Evolutionary conservation across 2,797 vertebrate species (phyloP), one percentile per base, ranked within the genome.

Genomic region (Channa striata): DNA sequence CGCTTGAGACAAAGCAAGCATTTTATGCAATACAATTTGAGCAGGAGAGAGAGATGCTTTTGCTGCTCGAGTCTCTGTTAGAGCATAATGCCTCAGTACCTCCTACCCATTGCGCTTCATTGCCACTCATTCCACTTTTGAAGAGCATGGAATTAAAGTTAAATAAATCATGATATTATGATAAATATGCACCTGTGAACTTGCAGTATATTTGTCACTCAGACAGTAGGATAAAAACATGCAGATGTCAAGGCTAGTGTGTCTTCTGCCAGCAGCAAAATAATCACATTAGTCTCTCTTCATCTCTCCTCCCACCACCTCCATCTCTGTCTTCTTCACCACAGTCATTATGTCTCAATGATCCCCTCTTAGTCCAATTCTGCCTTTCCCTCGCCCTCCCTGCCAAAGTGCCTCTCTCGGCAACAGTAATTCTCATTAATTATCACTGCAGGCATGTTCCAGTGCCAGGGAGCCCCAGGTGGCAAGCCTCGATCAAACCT

Each of bases 351-450:
- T 36, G 63, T 87, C 84, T 84, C 82, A 87, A 68, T 83, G 72
- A 82, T 81, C 58, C 77, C 44, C 74, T 68, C 78, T 70, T 63
- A 65, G 57, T 71, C 69, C 60, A 59, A 44, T 57, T 66, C 64
- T 57, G 37, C 14, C 52, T 20, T 54, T 67, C 49, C 65, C 75
- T 78, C 47, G 1, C 46, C 36, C 72, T 59, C 50, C 11, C 68
- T 82, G 72, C 71, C 83, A 86, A 80, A 88, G 82, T 71, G 77
- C 65, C 75, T 71, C 80, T 85, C 72, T 59, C 53, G n/a, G 69
- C 69, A 74, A 70, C 67, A 54, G 64, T 91, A 88, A 91, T 89
- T 89, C 72, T 71, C 83, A 74, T 88, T 87, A 88, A 93, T 92
- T 90, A 89, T 89, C 75, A 62, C 81, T 70, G 60, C 77, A 52